Percentiles rank a stretch among this genome's conserved stretches.
Evolutionary conservation across 2,113 vertebrate species (phyloP).

Genomic region (Xiphophorus hellerii): DNA sequence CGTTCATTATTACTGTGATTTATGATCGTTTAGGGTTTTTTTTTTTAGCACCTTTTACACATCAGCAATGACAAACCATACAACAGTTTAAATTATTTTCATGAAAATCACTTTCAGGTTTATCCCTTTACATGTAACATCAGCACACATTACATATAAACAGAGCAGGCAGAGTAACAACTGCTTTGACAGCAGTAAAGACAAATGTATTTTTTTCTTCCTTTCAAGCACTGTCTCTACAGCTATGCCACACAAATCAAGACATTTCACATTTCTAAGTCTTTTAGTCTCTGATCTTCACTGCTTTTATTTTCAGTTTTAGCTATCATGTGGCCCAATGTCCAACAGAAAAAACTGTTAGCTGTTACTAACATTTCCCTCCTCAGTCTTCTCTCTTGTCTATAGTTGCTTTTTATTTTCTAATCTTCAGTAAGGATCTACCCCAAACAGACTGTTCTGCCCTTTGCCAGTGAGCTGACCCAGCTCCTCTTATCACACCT

Average conservation of each 20-base stretch:
- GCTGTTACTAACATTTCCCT: not conserved
- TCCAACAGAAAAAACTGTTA: no score
- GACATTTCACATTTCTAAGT: no score
- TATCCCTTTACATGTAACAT: no score
- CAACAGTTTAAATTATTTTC: not conserved
- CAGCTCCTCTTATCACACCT: slow-evolving; percentile 6
- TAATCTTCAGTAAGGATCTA: not conserved
- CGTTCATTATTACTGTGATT: not conserved
- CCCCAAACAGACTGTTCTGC: not conserved
- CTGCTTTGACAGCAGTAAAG: no score
- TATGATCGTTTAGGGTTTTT: not conserved
- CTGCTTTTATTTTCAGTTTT: no score
- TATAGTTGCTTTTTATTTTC: not conserved
- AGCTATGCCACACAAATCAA: not conserved
- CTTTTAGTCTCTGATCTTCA: no score
- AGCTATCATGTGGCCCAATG: no score
- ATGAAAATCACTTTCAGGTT: no score
- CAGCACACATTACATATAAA: not conserved
- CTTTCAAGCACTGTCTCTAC: no score
- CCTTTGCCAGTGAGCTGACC: not conserved
- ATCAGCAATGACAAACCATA: not conserved
- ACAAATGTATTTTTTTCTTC: no score
- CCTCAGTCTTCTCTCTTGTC: no score
- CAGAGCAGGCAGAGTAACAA: not conserved
- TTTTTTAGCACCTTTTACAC: not conserved